Conservation (phyloP, 2,797 vertebrate genomes). For the Ctenosaura bakeri region DNA sequence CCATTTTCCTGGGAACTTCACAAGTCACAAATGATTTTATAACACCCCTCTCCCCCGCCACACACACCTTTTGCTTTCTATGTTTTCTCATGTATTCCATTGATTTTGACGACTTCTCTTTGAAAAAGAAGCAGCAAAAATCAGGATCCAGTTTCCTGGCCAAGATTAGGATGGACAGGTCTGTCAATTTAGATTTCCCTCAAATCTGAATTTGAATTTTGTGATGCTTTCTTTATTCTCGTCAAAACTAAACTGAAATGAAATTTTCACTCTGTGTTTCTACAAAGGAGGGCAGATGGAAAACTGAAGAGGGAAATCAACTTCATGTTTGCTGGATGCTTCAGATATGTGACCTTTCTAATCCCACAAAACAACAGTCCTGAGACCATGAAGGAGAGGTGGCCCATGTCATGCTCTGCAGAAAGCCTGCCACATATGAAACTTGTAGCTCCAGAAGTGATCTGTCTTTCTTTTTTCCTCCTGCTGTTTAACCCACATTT, state of each 20-base stretch:
- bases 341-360: too few relatives aligned
- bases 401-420: too few relatives aligned
- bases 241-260: background rate
- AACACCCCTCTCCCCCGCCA: too few relatives aligned
- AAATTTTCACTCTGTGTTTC: background rate
- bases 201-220: background rate
- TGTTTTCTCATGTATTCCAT: background rate
- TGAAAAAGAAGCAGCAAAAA: background rate
- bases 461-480: too few relatives aligned
- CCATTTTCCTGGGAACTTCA: background rate
- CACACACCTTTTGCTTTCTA: rapidly evolving
- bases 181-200: background rate
- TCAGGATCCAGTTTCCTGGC: background rate
- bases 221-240: background rate
- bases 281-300: too few relatives aligned
- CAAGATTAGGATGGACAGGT: background rate
- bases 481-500: too few relatives aligned
- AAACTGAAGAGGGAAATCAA: too few relatives aligned
- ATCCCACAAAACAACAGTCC: too few relatives aligned
- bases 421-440: too few relatives aligned
- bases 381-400: too few relatives aligned
- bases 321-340: too few relatives aligned
- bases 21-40: background rate
- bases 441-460: too few relatives aligned
- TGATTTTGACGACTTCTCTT: background rate